A percentile compares a stretch with the other conserved stretches of the same genome.
These are phyloP conservation scores for Plotosus lineatus DNA, from an alignment of 2,113 vertebrate species.

Conservation along the genomic window DNA sequence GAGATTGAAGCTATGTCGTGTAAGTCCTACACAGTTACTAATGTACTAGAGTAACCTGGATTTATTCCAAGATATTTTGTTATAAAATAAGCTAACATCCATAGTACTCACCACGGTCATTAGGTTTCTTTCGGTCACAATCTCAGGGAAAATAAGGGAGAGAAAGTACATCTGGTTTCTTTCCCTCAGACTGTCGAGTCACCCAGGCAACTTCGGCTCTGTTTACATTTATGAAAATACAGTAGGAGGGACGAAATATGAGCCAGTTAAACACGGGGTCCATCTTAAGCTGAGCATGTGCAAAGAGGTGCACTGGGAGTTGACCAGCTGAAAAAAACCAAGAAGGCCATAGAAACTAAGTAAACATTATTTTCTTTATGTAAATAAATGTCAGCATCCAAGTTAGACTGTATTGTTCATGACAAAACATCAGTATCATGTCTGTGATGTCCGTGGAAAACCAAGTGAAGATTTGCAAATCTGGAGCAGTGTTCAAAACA, in stretches of 20 bases:
- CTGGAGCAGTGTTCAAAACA: not conserved
- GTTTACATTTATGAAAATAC: constrained; percentile 79
- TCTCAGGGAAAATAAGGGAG: constrained; percentile 22
- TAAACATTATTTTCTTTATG: no score
- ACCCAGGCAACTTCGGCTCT: constrained; percentile 68
- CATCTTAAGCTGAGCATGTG: constrained; percentile 26
- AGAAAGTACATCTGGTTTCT: constrained; percentile 52
- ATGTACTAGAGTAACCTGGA: not conserved
- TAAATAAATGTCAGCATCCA: constrained; percentile 22
- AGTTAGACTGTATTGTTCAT: not conserved
- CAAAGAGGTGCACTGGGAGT: constrained; percentile 21
- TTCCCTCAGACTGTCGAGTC: constrained; percentile 65
- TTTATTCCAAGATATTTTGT: not conserved
- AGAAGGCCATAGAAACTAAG: not conserved
- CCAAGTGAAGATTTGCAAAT: not conserved
- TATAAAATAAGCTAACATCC: not conserved
- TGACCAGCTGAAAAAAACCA: constrained; percentile 19
- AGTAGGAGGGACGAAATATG: constrained; percentile 56
- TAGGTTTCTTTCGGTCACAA: not conserved
- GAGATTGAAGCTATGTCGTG: not conserved
- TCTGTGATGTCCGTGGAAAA: not conserved
- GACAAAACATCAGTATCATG: constrained; percentile 22
- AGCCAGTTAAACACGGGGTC: constrained; percentile 45
- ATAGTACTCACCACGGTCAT: constrained; percentile 39
- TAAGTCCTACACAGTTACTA: not conserved